A percentile compares a stretch with the other conserved stretches of the same genome.
Evolutionary conservation across 1,140 invertebrate species (phyloP).

Genomic region (Xylocopa sonorina): DNA sequence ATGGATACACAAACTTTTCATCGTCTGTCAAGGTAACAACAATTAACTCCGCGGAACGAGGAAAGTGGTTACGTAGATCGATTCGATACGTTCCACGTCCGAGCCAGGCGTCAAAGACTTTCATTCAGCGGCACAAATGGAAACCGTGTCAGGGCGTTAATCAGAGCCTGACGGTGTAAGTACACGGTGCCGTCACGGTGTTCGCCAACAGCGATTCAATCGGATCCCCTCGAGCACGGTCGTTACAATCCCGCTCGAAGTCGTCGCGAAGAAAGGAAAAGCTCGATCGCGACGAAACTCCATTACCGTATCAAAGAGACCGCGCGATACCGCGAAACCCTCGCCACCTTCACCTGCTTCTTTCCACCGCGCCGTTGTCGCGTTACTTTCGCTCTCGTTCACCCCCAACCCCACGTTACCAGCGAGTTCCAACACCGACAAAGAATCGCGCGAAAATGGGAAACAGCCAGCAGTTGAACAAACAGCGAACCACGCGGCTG

Average conservation of each 20-base stretch:
- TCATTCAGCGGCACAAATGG: neutral
- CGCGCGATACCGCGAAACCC: slow-evolving; percentile 36
- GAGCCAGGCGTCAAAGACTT: neutral
- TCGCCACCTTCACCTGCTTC: neutral
- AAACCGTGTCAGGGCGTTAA: slow-evolving; percentile 33
- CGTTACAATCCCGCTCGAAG: neutral
- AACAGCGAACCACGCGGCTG: neutral
- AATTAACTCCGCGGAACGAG: neutral
- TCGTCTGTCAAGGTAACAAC: neutral
- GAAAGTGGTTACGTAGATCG: neutral
- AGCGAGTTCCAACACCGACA: slow-evolving; percentile 39
- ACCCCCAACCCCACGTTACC: neutral
- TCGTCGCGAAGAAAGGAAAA: slow-evolving; percentile 28
- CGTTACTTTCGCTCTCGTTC: neutral
- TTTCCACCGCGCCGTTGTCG: neutral
- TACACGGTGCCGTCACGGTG: neutral
- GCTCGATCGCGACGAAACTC: neutral
- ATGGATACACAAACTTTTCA: no score
- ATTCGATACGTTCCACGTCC: neutral
- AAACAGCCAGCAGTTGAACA: slow-evolving; percentile 24
- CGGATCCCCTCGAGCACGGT: neutral
- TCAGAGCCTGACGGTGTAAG: slow-evolving; percentile 28
- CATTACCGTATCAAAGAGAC: slow-evolving; percentile 34
- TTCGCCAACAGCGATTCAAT: neutral
- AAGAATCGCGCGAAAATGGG: slow-evolving; percentile 44